Evolutionary conservation across 2,113 vertebrate genomes (phyloP).

Genomic region (Taxidea taxus): DNA sequence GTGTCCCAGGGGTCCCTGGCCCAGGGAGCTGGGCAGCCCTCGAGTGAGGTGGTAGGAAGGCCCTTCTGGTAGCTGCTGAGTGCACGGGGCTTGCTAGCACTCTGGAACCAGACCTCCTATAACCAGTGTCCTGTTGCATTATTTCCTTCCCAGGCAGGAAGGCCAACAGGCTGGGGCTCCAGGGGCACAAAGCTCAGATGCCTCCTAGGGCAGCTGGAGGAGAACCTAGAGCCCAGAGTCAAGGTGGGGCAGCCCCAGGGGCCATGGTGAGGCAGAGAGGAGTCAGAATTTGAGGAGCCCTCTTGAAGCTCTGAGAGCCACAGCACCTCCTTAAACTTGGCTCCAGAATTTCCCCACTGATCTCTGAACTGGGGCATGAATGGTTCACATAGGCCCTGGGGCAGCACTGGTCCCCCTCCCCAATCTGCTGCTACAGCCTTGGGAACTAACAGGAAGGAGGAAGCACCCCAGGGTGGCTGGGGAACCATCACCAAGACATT

Average conservation of each 20-base stretch:
- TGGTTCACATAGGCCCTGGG: neutral
- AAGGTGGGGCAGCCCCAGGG: neutral
- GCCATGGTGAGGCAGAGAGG: neutral
- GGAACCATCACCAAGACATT: neutral
- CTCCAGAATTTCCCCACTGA: neutral
- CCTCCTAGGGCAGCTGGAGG: neutral
- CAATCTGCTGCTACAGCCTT: neutral
- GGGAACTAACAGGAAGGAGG: neutral
- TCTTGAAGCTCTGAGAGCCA: neutral
- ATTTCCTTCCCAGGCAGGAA: neutral
- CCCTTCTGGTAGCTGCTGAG: neutral
- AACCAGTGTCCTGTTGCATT: neutral
- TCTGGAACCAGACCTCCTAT: slow-evolving; percentile 9
- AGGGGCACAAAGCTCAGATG: neutral
- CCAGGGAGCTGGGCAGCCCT: neutral
- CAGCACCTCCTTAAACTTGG: neutral
- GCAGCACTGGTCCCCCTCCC: no score
- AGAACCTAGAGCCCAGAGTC: neutral
- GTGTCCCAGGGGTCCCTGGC: neutral
- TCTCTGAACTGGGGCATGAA: neutral
- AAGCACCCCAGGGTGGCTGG: neutral
- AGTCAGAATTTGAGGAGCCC: neutral
- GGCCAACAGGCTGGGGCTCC: neutral
- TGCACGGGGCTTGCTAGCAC: neutral
- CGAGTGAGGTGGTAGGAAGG: neutral